Evolutionary conservation across 2,113 vertebrate genomes (phyloP).

Genomic region (Gobius niger): DNA sequence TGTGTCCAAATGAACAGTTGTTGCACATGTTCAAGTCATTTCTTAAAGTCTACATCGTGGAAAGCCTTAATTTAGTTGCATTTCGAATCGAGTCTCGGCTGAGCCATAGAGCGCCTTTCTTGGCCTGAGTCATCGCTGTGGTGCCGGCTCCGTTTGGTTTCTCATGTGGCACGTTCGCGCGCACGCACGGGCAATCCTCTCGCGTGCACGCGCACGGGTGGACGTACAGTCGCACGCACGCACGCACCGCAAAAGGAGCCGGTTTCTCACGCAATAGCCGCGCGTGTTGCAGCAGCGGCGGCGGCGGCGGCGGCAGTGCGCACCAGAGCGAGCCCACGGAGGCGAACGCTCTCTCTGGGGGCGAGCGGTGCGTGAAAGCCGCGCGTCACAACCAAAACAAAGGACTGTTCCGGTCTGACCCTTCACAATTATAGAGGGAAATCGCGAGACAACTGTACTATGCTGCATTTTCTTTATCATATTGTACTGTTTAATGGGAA

Average conservation of each 20-base stretch:
- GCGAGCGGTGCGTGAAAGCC: not conserved
- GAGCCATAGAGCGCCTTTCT: slow-evolving; percentile 9
- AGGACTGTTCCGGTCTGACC: not conserved
- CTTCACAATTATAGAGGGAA: slow-evolving; percentile 15
- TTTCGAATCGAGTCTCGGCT: slow-evolving; percentile 10
- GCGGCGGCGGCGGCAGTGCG: not conserved
- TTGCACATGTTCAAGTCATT: not conserved
- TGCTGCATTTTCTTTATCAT: too few relatives aligned
- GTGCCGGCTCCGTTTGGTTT: slow-evolving; percentile 12
- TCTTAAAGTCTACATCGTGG: not conserved
- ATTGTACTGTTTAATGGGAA: too few relatives aligned
- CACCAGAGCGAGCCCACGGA: slow-evolving; percentile 1
- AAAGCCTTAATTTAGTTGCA: not conserved
- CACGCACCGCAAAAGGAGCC: not conserved
- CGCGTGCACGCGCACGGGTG: not conserved
- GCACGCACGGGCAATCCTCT: not conserved
- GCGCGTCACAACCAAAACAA: slow-evolving; percentile 10
- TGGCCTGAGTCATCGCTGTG: slow-evolving; percentile 6
- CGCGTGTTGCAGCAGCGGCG: slow-evolving; percentile 54
- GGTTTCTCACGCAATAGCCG: slow-evolving; percentile 70
- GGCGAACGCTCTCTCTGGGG: slow-evolving; percentile 8
- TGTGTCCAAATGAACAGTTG: not conserved
- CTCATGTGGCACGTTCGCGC: slow-evolving; percentile 5
- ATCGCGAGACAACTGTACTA: too few relatives aligned
- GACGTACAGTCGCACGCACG: slow-evolving; percentile 9